Base-by-base conservation (phyloP, 2,113 vertebrate species). In the Monopterus albus region DNA sequence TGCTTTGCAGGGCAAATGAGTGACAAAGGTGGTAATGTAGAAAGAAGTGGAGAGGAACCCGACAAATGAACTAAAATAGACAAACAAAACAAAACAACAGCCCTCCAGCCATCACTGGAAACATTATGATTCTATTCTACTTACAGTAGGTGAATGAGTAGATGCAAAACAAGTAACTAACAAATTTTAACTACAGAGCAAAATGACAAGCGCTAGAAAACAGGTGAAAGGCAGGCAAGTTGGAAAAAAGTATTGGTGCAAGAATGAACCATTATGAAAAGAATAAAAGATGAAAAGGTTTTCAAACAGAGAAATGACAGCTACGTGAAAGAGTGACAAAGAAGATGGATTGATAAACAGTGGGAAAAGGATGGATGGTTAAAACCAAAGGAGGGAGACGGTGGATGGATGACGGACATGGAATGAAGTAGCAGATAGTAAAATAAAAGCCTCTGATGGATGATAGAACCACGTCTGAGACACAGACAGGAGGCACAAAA, bases 281-380 rank as follows among this genome's bases (percentile, higher is more conserved):
- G 29, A 29, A 29, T 29, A 29, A 29, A 29, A 4, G 7, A 29
- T 29, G 29, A 7, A 29, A 29, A 29, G 7, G 29, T 33, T 21
- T 47, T 9, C 4, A 25, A 25, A 49, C 11, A 26, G 52, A 70
- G 21, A 3, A 75, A 63, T 31, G 66, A 55, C 4, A 38, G 59
- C 4, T 13, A 21, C 29, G 17, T 52, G 38, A 55, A 20, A 13
- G 18, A 52, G 38, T 28, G 66, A 61, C 61, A 31, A 35, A 11
- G 17, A 5, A 45, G 81, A 75, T 46, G 26, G 25, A 39, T 18
- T 60, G 72, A 80, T 56, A 65, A 38, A 56, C 52, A 38, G 45
- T 0, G 3, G 57, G 57, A 12, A 42, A 13, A 13, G 10, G 52
- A 65, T 15, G 58, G 64, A 64, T 70, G 64, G 52, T 75, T 53